Evolutionary conservation across 1,140 invertebrate species (phyloP).

Genomic region (Drosophila setifemur): DNA sequence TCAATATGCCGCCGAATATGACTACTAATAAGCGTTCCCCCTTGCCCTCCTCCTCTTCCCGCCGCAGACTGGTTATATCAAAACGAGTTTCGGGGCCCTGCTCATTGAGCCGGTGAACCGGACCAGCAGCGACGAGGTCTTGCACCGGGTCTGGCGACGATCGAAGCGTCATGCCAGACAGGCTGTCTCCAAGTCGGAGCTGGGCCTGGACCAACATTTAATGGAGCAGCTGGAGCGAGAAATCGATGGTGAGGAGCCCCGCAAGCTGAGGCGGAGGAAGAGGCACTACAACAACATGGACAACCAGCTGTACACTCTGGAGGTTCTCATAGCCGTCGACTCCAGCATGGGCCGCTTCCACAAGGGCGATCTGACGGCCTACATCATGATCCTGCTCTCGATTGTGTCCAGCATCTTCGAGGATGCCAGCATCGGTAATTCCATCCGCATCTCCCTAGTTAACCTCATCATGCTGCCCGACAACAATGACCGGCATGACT

Average conservation of each 20-base stretch:
- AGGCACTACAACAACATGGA: constrained; percentile 71
- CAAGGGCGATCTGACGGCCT: constrained; percentile 83
- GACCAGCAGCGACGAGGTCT: constrained; percentile 71
- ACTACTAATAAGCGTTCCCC: constrained; percentile 55
- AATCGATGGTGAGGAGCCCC: constrained; percentile 12
- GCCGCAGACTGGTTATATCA: constrained; percentile 87
- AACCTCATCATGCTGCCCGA: constrained; percentile 86
- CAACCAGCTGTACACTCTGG: constrained; percentile 87
- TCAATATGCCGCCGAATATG: constrained; percentile 71
- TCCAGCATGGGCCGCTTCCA: constrained; percentile 90
- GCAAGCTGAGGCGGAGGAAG: constrained; percentile 60
- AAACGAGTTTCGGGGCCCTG: constrained; percentile 85
- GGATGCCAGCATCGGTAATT: constrained; percentile 91
- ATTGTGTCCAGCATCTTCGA: constrained; percentile 91
- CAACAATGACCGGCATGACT: constrained; percentile 38
- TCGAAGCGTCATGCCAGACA: constrained; percentile 75
- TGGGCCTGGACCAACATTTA: constrained; percentile 47
- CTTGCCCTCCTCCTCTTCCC: constrained; percentile 7
- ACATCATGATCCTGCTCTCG: constrained; percentile 91
- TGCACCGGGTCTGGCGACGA: constrained; percentile 77
- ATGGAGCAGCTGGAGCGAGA: constrained; percentile 25
- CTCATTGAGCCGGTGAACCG: constrained; percentile 86
- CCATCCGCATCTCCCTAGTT: constrained; percentile 90
- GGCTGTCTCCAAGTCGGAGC: constrained; percentile 67
- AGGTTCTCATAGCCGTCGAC: constrained; percentile 92